phyloP scores from a whole-genome alignment of 1,140 invertebrate genomes.

The Caerostris extrusa region DNA sequence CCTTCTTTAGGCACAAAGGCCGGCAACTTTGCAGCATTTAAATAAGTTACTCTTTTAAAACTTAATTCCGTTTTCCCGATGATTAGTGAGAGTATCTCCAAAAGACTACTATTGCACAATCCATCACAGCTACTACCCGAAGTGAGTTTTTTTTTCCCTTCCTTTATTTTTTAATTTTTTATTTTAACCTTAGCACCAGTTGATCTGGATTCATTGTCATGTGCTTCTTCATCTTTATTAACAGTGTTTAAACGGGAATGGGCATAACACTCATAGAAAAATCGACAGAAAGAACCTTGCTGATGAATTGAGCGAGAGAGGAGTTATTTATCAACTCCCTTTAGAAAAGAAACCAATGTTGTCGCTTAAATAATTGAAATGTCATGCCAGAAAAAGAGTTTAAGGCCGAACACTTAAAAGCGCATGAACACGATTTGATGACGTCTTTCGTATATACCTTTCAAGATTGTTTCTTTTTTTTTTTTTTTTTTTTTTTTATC shows the following conservation, averaged over 20 bases:
- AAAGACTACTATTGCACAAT: slow-evolving; percentile 5
- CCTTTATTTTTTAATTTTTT: too few relatives aligned
- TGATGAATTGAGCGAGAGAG: slow-evolving; percentile 39
- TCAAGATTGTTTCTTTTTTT: neutral
- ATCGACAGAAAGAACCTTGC: slow-evolving; percentile 20
- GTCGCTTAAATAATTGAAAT: slow-evolving; percentile 64
- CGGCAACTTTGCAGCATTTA: slow-evolving; percentile 28
- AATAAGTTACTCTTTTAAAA: slow-evolving; percentile 48
- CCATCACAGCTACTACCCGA: slow-evolving; percentile 17
- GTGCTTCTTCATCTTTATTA: slow-evolving; percentile 59
- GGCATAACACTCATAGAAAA: slow-evolving; percentile 39
- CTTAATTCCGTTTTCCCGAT: slow-evolving; percentile 6
- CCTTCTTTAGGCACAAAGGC: slow-evolving; percentile 12
- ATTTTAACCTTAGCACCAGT: neutral
- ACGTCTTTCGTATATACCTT: neutral
- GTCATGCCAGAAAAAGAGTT: slow-evolving; percentile 42
- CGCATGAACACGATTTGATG: slow-evolving; percentile 22
- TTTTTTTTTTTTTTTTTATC: neutral
- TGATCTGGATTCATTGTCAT: slow-evolving; percentile 45
- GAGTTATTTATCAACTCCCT: slow-evolving; percentile 35
- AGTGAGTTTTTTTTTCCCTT: neutral
- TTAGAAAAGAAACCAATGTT: neutral
- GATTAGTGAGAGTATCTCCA: slow-evolving; percentile 14
- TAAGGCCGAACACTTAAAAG: neutral
- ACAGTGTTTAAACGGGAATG: slow-evolving; percentile 37